These are phyloP conservation scores for Odontocolon sp. DNA, from an alignment of 2,888 invertebrate genomes.

Conservation along the genomic window DNA sequence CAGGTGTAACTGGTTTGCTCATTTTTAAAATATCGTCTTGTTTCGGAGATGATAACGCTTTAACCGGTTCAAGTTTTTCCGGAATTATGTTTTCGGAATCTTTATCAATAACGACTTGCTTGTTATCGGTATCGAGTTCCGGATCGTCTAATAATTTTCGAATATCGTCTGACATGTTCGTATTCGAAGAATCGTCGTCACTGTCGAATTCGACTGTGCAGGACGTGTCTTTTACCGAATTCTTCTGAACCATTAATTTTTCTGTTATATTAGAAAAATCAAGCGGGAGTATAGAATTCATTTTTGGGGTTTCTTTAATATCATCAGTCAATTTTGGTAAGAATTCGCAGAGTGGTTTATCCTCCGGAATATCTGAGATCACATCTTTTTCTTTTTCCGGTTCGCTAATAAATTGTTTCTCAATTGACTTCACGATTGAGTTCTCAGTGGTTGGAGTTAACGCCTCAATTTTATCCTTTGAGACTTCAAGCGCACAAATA, in stretches of 20 bases:
- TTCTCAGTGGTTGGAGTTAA: background rate
- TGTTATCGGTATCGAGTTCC: slow-evolving; percentile 64
- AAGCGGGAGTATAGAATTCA: slow-evolving; percentile 33
- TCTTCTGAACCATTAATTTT: slow-evolving; percentile 60
- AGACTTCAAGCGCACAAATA: background rate
- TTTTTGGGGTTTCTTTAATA: slow-evolving; percentile 7
- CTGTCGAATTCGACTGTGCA: slow-evolving; percentile 68
- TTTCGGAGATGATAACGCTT: background rate
- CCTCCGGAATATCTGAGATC: background rate
- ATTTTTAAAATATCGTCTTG: background rate
- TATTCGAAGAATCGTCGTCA: slow-evolving; percentile 69
- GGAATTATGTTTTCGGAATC: slow-evolving; percentile 23
- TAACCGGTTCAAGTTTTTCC: slow-evolving; percentile 5
- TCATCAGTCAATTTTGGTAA: background rate
- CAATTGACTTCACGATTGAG: background rate
- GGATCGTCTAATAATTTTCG: slow-evolving; percentile 69
- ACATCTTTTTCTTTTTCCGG: slow-evolving; percentile 8
- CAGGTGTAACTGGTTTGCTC: background rate
- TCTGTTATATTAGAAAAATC: slow-evolving; percentile 62
- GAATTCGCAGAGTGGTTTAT: slow-evolving; percentile 6
- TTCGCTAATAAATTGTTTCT: slow-evolving; percentile 1
- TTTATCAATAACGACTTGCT: slow-evolving; percentile 33
- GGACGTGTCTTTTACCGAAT: slow-evolving; percentile 45
- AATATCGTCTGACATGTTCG: slow-evolving; percentile 69
- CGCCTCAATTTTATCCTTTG: background rate